A percentile compares a stretch with the other conserved stretches of the same genome.
Evolutionary conservation across 2,113 vertebrate species (phyloP).

Genomic region (Alethe castanea): DNA sequence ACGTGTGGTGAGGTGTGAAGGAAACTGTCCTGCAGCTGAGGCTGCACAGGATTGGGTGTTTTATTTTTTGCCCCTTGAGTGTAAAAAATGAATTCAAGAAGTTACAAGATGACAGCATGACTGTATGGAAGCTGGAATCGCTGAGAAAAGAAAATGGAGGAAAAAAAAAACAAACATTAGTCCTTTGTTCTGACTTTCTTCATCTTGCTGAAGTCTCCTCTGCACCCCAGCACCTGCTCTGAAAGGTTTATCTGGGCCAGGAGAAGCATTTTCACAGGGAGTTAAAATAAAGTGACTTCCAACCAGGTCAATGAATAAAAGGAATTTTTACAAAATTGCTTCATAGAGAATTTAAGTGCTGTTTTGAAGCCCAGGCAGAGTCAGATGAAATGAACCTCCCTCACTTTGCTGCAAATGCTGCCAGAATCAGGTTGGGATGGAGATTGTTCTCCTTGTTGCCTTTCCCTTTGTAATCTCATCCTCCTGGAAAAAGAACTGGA

Average conservation of each 20-base stretch:
- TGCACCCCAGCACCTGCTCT: fast-evolving
- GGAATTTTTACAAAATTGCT: not conserved
- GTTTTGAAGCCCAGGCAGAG: not conserved
- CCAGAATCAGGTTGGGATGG: not conserved
- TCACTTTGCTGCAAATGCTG: not conserved
- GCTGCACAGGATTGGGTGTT: not conserved
- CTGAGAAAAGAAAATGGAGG: not conserved
- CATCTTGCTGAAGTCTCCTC: not conserved
- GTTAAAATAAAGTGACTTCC: not conserved
- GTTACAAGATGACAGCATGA: not conserved
- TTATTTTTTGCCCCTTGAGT: not conserved
- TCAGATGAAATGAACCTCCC: not conserved
- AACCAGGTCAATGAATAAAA: not conserved
- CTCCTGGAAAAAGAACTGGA: not conserved
- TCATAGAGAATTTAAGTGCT: not conserved
- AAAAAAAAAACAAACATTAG: fast-evolving
- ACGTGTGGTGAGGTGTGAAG: not conserved
- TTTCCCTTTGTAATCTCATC: not conserved
- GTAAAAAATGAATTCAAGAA: not conserved
- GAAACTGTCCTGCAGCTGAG: not conserved
- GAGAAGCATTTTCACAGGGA: not conserved
- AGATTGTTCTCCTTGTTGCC: not conserved
- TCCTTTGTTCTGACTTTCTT: not conserved
- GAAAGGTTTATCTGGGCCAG: not conserved
- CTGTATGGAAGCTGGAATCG: not conserved